These are phyloP conservation scores for Drosophila kuntzei DNA, from an alignment of 2,888 invertebrate species.

Conservation along the genomic window DNA sequence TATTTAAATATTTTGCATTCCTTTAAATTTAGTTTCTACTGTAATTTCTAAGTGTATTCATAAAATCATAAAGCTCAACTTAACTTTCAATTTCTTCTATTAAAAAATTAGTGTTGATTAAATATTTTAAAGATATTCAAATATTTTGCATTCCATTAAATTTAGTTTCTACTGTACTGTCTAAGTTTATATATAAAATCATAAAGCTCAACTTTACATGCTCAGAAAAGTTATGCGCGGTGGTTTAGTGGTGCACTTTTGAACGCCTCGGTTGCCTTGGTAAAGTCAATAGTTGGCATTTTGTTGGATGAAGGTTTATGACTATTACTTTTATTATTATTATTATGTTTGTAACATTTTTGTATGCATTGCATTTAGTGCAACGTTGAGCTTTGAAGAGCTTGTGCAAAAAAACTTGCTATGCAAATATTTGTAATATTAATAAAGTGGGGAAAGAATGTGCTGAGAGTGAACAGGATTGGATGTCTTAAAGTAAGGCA, in stretches of 20 bases:
- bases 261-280: slow-evolving; percentile 48
- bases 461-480: slow-evolving; percentile 7
- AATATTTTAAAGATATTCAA: not conserved
- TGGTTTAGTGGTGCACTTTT: slow-evolving; percentile 46
- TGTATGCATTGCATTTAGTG: slow-evolving; percentile 61
- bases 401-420: slow-evolving; percentile 37
- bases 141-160: slow-evolving; percentile 1
- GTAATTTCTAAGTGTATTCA: not conserved
- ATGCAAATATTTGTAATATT: slow-evolving; percentile 35
- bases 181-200: slow-evolving; percentile 12
- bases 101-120: too few species aligned
- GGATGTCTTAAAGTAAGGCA: slow-evolving; percentile 31
- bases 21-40: not conserved
- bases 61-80: slow-evolving; percentile 46
- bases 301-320: slow-evolving; percentile 42
- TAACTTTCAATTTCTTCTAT: slow-evolving; percentile 11
- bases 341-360: slow-evolving; percentile 46
- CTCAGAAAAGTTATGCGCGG: slow-evolving; percentile 47
- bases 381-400: slow-evolving; percentile 59
- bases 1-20: too few species aligned
- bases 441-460: slow-evolving; percentile 18
- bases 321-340: slow-evolving; percentile 44
- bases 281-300: slow-evolving; percentile 60
- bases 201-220: slow-evolving; percentile 53
- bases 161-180: slow-evolving; percentile 2